These are phyloP conservation scores for Acyrthosiphon pisum DNA, from an alignment of 1,140 invertebrate species.

Conservation along the genomic window DNA sequence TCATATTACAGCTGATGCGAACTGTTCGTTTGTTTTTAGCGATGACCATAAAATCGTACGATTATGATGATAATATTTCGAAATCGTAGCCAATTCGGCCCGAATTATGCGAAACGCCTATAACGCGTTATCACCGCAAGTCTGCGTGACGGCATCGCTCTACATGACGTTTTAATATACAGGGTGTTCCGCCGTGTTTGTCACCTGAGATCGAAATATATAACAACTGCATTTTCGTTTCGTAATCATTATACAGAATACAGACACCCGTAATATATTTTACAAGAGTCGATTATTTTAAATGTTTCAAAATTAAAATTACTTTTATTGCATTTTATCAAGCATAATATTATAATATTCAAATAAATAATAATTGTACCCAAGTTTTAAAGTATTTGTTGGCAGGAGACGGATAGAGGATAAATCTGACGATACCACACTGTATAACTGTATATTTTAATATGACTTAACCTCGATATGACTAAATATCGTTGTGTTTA, in stretches of 20 bases:
- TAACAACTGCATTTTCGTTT: neutral
- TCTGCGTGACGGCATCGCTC: neutral
- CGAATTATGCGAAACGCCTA: neutral
- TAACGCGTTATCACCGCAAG: neutral
- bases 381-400: too few species aligned
- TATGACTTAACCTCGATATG: too few species aligned
- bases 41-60: neutral
- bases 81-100: neutral
- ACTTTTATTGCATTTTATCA: too few species aligned
- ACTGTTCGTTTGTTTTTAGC: neutral
- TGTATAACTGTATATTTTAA: too few species aligned
- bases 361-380: too few species aligned
- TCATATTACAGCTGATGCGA: neutral
- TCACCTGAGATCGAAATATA: neutral
- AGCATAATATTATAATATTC: too few species aligned
- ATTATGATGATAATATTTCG: constrained; percentile 32
- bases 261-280: too few species aligned
- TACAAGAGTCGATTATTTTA: too few species aligned
- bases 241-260: neutral
- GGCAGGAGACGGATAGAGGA: too few species aligned
- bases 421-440: too few species aligned
- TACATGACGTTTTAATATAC: neutral
- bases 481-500: too few species aligned
- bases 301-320: too few species aligned
- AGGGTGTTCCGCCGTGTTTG: neutral